These are phyloP conservation scores for Pristionchus pacificus DNA, from an alignment of 1,140 invertebrate genomes.

Conservation along the genomic window DNA sequence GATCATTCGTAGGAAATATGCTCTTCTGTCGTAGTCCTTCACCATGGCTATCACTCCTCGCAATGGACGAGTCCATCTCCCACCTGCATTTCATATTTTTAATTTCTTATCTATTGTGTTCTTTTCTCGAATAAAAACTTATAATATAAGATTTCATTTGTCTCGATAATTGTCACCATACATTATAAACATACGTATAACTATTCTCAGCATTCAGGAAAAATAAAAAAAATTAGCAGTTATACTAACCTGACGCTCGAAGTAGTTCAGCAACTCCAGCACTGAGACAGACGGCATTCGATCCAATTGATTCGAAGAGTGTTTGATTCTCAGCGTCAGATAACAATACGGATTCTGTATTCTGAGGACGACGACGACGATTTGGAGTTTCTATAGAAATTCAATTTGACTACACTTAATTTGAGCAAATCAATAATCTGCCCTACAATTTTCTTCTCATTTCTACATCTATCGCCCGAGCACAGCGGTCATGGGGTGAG, in stretches of 20 bases:
- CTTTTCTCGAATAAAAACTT: too few relatives aligned
- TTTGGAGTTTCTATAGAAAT: background rate
- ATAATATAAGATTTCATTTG: too few relatives aligned
- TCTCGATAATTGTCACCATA: too few relatives aligned
- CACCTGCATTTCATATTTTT: slow-evolving; percentile 5
- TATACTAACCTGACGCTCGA: background rate
- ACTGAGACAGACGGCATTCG: slow-evolving; percentile 5
- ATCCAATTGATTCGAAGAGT: background rate
- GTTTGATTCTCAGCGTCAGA: slow-evolving; percentile 8
- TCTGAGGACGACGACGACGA: background rate
- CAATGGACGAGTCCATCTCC: slow-evolving; percentile 1
- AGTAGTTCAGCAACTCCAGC: slow-evolving; percentile 16
- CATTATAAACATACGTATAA: background rate
- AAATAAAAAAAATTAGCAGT: too few relatives aligned
- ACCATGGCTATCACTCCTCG: slow-evolving; percentile 12
- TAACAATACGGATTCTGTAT: background rate
- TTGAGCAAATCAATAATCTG: too few relatives aligned
- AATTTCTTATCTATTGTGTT: too few relatives aligned
- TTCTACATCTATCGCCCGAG: background rate
- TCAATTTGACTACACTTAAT: background rate
- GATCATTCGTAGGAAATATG: slow-evolving; percentile 27
- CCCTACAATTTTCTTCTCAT: background rate
- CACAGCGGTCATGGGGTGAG: background rate
- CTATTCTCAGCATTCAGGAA: too few relatives aligned
- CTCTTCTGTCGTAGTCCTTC: slow-evolving; percentile 22